Conservation (phyloP, 2,113 vertebrate species). For the Vanacampus margaritifer region DNA sequence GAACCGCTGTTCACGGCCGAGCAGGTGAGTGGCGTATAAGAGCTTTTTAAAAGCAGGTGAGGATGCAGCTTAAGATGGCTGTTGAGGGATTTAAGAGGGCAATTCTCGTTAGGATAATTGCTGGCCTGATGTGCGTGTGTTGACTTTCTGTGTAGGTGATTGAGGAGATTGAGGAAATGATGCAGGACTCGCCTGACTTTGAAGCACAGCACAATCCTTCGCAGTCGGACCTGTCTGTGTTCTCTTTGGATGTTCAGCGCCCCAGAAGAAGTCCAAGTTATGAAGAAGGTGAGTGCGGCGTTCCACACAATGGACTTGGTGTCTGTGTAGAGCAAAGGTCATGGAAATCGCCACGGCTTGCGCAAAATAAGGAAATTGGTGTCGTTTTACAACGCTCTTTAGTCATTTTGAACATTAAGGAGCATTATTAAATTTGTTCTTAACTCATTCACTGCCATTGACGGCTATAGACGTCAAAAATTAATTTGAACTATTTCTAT, state of each 20-base stretch:
- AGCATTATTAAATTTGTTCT: no score
- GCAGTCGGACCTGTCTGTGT: constrained; percentile 81
- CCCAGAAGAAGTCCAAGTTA: constrained; percentile 75
- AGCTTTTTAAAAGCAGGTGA: constrained; percentile 1
- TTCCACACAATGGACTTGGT: background rate
- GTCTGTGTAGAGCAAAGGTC: background rate
- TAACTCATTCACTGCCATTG: no score
- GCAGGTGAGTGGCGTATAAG: constrained; percentile 73
- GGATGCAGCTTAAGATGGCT: constrained; percentile 16
- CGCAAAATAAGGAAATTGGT: background rate
- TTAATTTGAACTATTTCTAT: no score
- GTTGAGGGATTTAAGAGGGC: constrained; percentile 1
- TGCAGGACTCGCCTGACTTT: constrained; percentile 90
- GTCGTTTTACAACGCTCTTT: no score
- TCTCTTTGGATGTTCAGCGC: constrained; percentile 82
- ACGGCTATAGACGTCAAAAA: no score
- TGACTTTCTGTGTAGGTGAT: constrained; percentile 80
- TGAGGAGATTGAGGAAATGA: constrained; percentile 98
- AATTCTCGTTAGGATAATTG: background rate
- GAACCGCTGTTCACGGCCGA: constrained; percentile 94
- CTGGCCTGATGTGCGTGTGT: constrained; percentile 7
- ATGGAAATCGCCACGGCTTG: background rate
- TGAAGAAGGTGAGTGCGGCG: constrained; percentile 80
- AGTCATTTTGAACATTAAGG: no score
- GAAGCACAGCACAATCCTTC: constrained; percentile 78